A percentile compares a stretch with the other conserved stretches of the same genome.
Evolutionary conservation across 2,797 vertebrate species (phyloP).

Genomic region (Lagocephalus sceleratus): DNA sequence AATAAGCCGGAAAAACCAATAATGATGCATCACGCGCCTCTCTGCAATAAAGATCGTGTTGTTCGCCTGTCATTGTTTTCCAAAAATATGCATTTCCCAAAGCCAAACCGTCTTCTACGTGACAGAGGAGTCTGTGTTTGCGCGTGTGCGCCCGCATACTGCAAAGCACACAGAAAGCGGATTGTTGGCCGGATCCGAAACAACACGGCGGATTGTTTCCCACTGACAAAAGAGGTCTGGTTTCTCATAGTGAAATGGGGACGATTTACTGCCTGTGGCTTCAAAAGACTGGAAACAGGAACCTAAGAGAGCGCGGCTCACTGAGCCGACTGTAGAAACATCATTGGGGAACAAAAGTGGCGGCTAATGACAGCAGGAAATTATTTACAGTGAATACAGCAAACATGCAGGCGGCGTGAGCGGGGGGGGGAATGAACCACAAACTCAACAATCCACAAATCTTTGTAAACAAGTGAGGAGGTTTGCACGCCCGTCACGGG

Average conservation of each 20-base stretch:
- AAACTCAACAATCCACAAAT: conserved; percentile 67
- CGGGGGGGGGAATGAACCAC: too few species aligned
- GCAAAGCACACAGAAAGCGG: conserved; percentile 52
- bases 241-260: conserved; percentile 69
- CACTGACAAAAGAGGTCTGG: conserved; percentile 66
- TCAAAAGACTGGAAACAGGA: conserved; percentile 69
- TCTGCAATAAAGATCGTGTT: conserved; percentile 37
- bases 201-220: conserved; percentile 73
- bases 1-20: conserved; percentile 26
- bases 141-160: conserved; percentile 17
- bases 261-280: conserved; percentile 70
- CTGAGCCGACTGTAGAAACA: conserved; percentile 47
- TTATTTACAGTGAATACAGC: conserved; percentile 34
- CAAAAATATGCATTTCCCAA: conserved; percentile 67
- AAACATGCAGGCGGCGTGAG: not conserved
- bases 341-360: conserved; percentile 28
- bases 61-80: conserved; percentile 51
- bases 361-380: conserved; percentile 21
- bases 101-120: conserved; percentile 60
- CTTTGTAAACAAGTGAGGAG: conserved; percentile 49
- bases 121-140: conserved; percentile 21
- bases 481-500: conserved; percentile 42
- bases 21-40: too few species aligned
- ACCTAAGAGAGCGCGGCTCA: conserved; percentile 53
- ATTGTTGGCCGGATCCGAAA: conserved; percentile 64